Conservation (phyloP, 2,888 invertebrate species). For the Zygogramma bicolorata region DNA sequence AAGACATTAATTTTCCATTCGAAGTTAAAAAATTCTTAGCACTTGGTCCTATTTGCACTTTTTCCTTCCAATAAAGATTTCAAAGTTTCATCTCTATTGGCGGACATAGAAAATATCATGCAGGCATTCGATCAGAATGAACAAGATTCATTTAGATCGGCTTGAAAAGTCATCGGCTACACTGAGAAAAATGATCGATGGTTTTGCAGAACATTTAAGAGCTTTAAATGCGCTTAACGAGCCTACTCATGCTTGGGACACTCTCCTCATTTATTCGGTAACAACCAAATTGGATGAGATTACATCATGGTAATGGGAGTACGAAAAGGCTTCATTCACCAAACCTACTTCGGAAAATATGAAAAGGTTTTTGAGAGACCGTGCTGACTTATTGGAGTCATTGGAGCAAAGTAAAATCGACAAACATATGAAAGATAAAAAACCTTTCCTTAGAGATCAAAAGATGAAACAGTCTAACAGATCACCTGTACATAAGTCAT, state of each 20-base stretch:
- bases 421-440: neutral
- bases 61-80: too few relatives aligned
- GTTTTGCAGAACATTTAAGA: neutral
- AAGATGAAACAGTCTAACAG: neutral
- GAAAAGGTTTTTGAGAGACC: neutral
- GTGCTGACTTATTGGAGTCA: neutral
- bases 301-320: neutral
- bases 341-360: neutral
- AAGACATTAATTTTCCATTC: too few relatives aligned
- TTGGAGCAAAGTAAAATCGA: neutral
- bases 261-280: neutral
- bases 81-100: too few relatives aligned
- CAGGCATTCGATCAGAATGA: too few relatives aligned
- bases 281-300: neutral
- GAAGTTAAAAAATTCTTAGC: too few relatives aligned
- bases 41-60: too few relatives aligned
- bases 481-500: neutral
- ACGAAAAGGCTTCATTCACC: neutral
- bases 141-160: too few relatives aligned
- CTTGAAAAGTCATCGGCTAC: neutral
- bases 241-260: neutral
- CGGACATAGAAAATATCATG: too few relatives aligned
- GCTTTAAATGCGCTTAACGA: neutral
- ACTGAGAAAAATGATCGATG: neutral
- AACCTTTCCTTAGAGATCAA: neutral